Conservation (phyloP, 35 echinoderm and acorn worm species). For the Amphiura filiformis region DNA sequence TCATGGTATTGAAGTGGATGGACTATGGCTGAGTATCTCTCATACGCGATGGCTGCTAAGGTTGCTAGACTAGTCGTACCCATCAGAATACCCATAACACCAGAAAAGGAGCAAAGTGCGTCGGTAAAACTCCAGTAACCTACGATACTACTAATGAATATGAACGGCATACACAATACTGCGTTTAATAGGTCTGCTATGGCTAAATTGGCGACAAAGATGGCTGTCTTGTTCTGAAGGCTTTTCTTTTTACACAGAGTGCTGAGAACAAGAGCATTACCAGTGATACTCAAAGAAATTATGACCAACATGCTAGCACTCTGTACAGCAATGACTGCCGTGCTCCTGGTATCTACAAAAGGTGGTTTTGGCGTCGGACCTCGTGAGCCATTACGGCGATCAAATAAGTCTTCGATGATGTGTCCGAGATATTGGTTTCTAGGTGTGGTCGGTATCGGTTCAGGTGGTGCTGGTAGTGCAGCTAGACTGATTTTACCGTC, state of each 20-base stretch:
- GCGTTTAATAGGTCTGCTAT: constrained; percentile 19
- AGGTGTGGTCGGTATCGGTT: neutral
- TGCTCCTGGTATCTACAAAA: neutral
- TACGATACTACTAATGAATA: constrained; percentile 10
- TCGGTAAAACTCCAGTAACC: constrained; percentile 6
- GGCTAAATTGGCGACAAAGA: constrained; percentile 36
- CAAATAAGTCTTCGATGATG: neutral
- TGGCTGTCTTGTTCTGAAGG: constrained; percentile 15
- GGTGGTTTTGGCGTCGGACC: neutral
- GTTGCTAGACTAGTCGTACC: constrained; percentile 24
- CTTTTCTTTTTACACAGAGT: neutral
- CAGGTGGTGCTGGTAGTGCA: neutral
- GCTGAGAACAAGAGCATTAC: constrained; percentile 17
- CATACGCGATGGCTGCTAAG: constrained; percentile 8
- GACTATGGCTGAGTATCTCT: constrained; percentile 37
- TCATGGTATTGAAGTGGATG: constrained; percentile 17
- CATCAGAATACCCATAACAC: neutral
- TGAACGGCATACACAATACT: constrained; percentile 18
- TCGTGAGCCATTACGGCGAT: neutral
- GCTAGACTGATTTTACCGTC: neutral
- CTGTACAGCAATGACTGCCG: neutral
- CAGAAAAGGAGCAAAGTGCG: constrained; percentile 22
- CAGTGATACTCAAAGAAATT: neutral
- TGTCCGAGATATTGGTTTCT: neutral
- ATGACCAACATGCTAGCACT: constrained; percentile 9